Evolutionary conservation across 2,113 vertebrate species (phyloP), one percentile per base, ranked within the genome.

Genomic region (Equus quagga): DNA sequence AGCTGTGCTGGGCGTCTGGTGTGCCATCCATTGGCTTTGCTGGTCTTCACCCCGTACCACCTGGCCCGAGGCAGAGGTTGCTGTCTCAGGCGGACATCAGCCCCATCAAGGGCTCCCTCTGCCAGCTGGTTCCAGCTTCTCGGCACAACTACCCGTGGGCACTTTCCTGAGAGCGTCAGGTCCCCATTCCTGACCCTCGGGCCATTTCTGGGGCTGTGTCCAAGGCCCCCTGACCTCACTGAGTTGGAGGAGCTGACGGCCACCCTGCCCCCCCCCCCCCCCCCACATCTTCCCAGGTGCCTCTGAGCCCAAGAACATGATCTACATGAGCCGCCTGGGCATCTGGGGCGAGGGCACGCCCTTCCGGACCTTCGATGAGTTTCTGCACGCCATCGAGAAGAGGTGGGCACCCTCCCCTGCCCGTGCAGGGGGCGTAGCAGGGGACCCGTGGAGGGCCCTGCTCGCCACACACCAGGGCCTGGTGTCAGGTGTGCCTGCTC

Each of bases 231-330:
- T 8, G 12, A 0, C 54, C 82, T 56, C 18, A 46, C 65, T 13
- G 24, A 8, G 67, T 9, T 18, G 18, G 76, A 49, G 33, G 58
- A 44, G 44, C 89, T 98, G 51, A 98, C 1, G 0, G 79, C 10
- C 36, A 41, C 36, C 36, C 36, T 41, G 36, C 36, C 36, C 36
- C 3, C 36, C 36, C 36, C 36, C 36, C 36, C 36, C 41, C 92
- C 49, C 91, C 93, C 67, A 58, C 3, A 26, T 13, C 3, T 41
- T 41, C 11, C 64, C 98, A 99, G 99, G 99, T 98, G 99, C 99
- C 98, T 99, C 99, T 11, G 99, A 99, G 99, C 99, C 99, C 98
- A 99, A 99, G 98, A 99, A 99, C 99, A 99, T 99, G 99, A 99
- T 99, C 97, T 99, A 99, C 98, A 99, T 99, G 99, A 99, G 99